A percentile compares a stretch with the other conserved stretches of the same genome.
These are phyloP conservation scores for Sebastes itinus DNA, from an alignment of 2,797 vertebrate species.

Conservation along the genomic window DNA sequence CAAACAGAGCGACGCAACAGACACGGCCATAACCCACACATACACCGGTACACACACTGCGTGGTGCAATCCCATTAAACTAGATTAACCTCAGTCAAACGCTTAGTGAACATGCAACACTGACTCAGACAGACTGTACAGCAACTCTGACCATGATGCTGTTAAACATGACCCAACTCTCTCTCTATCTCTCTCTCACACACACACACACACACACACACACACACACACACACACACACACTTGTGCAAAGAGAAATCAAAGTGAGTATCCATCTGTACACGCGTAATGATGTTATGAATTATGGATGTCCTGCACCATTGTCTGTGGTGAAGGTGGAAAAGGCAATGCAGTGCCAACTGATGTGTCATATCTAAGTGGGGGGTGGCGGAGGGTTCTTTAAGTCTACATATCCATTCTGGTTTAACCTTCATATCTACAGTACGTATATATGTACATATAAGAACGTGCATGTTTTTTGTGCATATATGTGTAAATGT, in stretches of 20 bases:
- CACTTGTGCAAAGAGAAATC: constrained; percentile 29
- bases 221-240: background rate
- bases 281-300: constrained; percentile 67
- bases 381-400: background rate
- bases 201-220: background rate
- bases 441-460: background rate
- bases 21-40: background rate
- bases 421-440: background rate
- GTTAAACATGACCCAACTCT: constrained; percentile 35
- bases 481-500: background rate
- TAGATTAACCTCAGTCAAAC: constrained; percentile 40
- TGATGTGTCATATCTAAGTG: constrained; percentile 30
- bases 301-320: constrained; percentile 74
- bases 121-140: constrained; percentile 36
- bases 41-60: background rate
- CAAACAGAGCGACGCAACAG: constrained; percentile 1
- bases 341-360: constrained; percentile 41
- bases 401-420: background rate
- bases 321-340: constrained; percentile 59
- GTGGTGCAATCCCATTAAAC: constrained; percentile 23
- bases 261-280: constrained; percentile 45
- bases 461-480: background rate
- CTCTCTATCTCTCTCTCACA: background rate
- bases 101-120: constrained; percentile 32
- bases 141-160: constrained; percentile 23